Evolutionary conservation across 2,113 vertebrate genomes (phyloP).

Genomic region (Carettochelys insculpta): DNA sequence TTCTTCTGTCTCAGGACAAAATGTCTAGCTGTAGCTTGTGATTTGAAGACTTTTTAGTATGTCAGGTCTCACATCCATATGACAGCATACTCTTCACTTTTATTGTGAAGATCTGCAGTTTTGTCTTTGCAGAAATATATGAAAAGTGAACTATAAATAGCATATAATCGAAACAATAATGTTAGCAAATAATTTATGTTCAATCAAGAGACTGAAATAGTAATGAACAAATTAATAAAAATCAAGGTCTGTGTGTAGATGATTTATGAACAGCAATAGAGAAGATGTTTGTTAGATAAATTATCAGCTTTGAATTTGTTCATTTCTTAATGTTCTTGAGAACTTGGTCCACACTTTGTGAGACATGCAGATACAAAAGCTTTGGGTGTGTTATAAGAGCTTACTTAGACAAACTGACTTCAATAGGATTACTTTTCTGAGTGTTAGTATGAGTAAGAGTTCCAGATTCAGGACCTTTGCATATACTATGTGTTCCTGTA

Average conservation of each 20-base stretch:
- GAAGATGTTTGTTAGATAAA: background rate
- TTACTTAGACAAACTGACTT: background rate
- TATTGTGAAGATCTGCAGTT: no score
- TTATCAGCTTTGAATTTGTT: background rate
- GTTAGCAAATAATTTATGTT: background rate
- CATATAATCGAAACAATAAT: background rate
- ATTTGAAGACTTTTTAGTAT: no score
- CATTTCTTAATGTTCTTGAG: background rate
- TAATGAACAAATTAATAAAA: background rate
- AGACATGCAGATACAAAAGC: background rate
- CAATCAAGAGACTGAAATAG: background rate
- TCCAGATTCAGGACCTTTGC: constrained; percentile 15
- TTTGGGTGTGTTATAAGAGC: constrained; percentile 5
- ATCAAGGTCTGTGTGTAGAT: background rate
- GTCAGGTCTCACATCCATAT: no score
- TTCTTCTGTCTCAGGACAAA: no score
- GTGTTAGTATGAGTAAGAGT: background rate
- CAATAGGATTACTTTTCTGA: background rate
- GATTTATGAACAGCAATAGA: background rate
- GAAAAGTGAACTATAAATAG: constrained; percentile 34
- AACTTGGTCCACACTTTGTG: background rate
- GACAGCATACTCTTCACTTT: no score
- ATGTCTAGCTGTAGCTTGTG: no score
- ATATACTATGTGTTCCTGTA: background rate
- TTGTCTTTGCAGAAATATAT: no score